A percentile compares a stretch with the other conserved stretches of the same genome.
Evolutionary conservation across 1,140 invertebrate species (phyloP).

Genomic region (Lepidurus apus): DNA sequence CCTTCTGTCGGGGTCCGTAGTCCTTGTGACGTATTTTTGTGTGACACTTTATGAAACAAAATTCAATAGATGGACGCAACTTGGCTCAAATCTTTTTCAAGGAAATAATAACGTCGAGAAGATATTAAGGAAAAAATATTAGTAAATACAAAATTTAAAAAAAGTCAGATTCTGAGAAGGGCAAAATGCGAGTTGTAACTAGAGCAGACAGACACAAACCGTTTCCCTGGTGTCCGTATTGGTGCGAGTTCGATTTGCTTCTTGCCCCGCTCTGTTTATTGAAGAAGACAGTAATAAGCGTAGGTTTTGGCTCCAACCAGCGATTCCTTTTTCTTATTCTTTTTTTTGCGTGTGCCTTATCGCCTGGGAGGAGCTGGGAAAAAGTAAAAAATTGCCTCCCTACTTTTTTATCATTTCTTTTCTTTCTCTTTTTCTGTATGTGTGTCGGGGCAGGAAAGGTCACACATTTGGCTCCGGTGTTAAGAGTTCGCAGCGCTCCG

Average conservation of each 20-base stretch:
- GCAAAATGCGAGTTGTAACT: background rate
- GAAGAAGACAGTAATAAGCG: slow-evolving; percentile 4
- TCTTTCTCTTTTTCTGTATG: background rate
- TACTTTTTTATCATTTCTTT: background rate
- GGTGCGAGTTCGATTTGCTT: background rate
- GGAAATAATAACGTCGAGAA: no score
- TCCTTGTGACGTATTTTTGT: no score
- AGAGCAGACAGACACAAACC: background rate
- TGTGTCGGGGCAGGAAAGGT: background rate
- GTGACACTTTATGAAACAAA: no score
- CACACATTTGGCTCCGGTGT: slow-evolving; percentile 12
- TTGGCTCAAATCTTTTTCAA: no score
- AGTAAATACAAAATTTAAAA: no score
- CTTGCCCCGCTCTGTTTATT: background rate
- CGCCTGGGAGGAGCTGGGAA: background rate
- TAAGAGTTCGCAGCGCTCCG: background rate
- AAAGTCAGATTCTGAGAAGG: no score
- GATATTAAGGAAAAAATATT: no score
- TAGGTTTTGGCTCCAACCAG: background rate
- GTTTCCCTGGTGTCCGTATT: background rate
- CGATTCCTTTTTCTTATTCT: background rate
- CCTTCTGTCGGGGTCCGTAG: no score
- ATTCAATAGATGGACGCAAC: no score
- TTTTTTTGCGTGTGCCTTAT: background rate
- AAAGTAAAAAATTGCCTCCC: background rate